These are phyloP conservation scores for Kuschelorhynchus macadamiae DNA, from an alignment of 2,888 invertebrate genomes.

Conservation along the genomic window DNA sequence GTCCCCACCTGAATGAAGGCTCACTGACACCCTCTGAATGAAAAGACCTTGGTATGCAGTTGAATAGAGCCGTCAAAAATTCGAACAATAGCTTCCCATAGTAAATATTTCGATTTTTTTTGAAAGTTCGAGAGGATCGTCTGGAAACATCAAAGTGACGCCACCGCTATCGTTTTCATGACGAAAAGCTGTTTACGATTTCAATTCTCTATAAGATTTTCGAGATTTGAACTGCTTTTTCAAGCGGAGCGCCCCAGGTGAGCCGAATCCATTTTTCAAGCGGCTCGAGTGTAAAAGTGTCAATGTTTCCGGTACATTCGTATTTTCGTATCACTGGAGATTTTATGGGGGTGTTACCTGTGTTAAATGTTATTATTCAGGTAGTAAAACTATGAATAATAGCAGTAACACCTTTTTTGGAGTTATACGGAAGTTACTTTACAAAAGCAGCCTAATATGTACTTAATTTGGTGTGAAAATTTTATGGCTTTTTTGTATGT, in stretches of 20 bases:
- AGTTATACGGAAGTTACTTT: neutral
- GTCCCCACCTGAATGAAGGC: conserved; percentile 39
- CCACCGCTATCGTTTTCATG: conserved; percentile 58
- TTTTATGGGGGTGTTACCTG: conserved; percentile 34
- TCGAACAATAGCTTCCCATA: conserved; percentile 41
- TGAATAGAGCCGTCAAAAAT: conserved; percentile 48
- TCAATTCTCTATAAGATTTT: conserved; percentile 17
- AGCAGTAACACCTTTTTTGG: conserved; percentile 13
- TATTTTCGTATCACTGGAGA: conserved; percentile 13
- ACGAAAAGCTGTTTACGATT: conserved; percentile 49
- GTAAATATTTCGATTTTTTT: conserved; percentile 48
- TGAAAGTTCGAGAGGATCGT: conserved; percentile 47
- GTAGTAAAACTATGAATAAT: conserved; percentile 20
- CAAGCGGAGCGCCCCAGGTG: conserved; percentile 35
- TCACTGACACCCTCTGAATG: conserved; percentile 46
- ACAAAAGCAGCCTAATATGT: neutral
- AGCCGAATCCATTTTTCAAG: conserved; percentile 33
- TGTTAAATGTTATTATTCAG: conserved; percentile 29
- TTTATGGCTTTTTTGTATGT: too few species aligned
- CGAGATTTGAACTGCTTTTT: conserved; percentile 28
- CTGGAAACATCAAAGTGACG: conserved; percentile 59
- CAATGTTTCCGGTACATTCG: conserved; percentile 25
- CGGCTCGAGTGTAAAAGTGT: conserved; percentile 35
- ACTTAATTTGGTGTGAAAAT: neutral
- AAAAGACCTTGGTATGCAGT: conserved; percentile 40